Evolutionary conservation across 2,888 invertebrate genomes (phyloP).

Genomic region (Eristalinus sepulchralis): DNA sequence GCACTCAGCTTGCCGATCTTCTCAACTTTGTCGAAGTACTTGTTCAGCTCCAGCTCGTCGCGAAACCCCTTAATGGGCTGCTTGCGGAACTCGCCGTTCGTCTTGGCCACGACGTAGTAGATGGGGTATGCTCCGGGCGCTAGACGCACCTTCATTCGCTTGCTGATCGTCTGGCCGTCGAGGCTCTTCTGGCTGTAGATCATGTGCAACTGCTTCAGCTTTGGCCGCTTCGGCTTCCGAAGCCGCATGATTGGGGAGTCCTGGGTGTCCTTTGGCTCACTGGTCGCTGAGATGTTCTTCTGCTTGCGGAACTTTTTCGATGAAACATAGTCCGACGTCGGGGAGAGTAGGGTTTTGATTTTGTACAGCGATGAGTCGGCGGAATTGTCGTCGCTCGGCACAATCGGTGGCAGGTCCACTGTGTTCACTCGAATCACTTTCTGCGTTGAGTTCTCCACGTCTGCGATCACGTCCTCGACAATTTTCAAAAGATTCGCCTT

Average conservation of each 20-base stretch:
- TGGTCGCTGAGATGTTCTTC: background rate
- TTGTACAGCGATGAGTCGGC: constrained; percentile 77
- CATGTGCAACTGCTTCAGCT: constrained; percentile 76
- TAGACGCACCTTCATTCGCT: constrained; percentile 75
- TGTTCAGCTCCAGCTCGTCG: constrained; percentile 75
- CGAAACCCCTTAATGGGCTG: constrained; percentile 77
- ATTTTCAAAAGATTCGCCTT: constrained; percentile 69
- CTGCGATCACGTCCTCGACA: constrained; percentile 77
- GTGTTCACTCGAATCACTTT: constrained; percentile 77
- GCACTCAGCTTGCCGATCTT: constrained; percentile 41
- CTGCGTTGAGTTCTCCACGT: constrained; percentile 76
- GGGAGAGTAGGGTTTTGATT: constrained; percentile 75
- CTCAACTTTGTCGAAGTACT: constrained; percentile 73
- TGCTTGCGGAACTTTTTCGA: constrained; percentile 40
- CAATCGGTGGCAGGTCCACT: constrained; percentile 75
- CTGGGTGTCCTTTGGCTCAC: background rate
- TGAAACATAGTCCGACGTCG: constrained; percentile 40
- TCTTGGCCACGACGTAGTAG: constrained; percentile 77
- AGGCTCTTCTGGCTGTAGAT: constrained; percentile 73
- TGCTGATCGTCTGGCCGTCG: constrained; percentile 57
- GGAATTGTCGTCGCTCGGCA: constrained; percentile 66
- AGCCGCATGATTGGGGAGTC: constrained; percentile 73
- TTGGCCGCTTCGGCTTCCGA: constrained; percentile 72
- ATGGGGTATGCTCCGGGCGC: constrained; percentile 78
- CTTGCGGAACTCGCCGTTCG: constrained; percentile 79